Percentiles rank a stretch among this genome's conserved stretches.
phyloP scores from a whole-genome alignment of 92 coral and sea anemone genomes.

The Pocillopora meandrina region DNA sequence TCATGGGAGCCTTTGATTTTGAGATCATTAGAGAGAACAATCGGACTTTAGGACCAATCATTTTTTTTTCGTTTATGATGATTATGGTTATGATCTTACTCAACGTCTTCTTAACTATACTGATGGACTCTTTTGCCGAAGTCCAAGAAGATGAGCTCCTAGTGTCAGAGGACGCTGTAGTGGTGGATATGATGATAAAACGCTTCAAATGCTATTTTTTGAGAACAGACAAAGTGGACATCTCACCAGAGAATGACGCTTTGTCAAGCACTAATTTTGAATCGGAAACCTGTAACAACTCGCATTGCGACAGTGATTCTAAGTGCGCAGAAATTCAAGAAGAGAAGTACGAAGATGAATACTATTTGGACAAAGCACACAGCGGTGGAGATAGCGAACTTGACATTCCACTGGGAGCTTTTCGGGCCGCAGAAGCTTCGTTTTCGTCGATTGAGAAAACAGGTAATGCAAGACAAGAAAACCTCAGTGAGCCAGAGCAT shows the following conservation, averaged over 20 bases:
- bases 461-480: not conserved
- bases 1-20: conserved; percentile 92
- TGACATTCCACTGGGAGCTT: not conserved
- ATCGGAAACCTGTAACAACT: not conserved
- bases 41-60: conserved; percentile 75
- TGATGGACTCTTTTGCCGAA: conserved; percentile 87
- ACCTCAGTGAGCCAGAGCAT: not conserved
- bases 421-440: not conserved
- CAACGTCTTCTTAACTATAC: conserved; percentile 85
- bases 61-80: conserved; percentile 88
- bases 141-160: conserved; percentile 79
- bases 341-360: not conserved
- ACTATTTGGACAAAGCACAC: conserved; percentile 4
- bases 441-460: conserved; percentile 7
- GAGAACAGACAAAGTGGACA: conserved; percentile 37
- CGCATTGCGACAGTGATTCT: no score
- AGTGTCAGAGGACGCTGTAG: conserved; percentile 68
- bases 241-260: conserved; percentile 11
- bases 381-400: not conserved
- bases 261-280: not conserved
- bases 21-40: conserved; percentile 61
- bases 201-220: conserved; percentile 35
- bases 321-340: no score
- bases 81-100: conserved; percentile 88
- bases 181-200: conserved; percentile 59